These are phyloP conservation scores for Patiria miniata DNA, from an alignment of 35 echinoderm and acorn worm species.

Conservation along the genomic window DNA sequence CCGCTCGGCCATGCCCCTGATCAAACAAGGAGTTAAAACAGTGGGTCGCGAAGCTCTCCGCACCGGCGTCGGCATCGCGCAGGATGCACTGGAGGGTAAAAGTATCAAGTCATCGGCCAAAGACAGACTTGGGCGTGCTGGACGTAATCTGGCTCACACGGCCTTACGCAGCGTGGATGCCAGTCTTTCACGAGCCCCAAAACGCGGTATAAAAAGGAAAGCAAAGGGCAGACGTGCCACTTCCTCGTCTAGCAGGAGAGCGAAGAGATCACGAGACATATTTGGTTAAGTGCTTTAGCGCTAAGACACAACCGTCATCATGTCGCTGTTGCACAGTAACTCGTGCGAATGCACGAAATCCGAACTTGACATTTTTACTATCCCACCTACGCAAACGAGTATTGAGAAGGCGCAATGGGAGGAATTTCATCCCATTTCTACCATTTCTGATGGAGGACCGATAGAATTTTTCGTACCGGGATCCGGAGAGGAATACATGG, in stretches of 20 bases:
- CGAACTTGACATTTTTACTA: conserved; percentile 61
- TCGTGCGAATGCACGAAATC: conserved; percentile 66
- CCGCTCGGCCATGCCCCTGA: conserved; percentile 15
- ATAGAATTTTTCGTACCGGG: conserved; percentile 62
- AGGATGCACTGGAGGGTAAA: conserved; percentile 12
- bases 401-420: conserved; percentile 54
- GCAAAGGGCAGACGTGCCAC: no score
- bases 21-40: conserved; percentile 36
- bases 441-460: conserved; percentile 41
- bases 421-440: conserved; percentile 50
- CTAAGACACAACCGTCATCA: neutral
- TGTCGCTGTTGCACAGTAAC: conserved; percentile 27
- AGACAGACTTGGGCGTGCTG: neutral
- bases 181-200: no score
- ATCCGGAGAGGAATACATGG: conserved; percentile 53
- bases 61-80: conserved; percentile 39
- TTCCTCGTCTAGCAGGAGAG: no score
- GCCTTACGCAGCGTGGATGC: no score
- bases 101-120: conserved; percentile 46
- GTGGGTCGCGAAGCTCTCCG: conserved; percentile 43
- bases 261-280: no score
- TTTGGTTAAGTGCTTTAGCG: no score
- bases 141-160: neutral
- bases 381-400: conserved; percentile 57
- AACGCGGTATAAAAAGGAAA: no score